Evolutionary conservation across 2,113 vertebrate species (phyloP).

Genomic region (Trematocara marginatum): DNA sequence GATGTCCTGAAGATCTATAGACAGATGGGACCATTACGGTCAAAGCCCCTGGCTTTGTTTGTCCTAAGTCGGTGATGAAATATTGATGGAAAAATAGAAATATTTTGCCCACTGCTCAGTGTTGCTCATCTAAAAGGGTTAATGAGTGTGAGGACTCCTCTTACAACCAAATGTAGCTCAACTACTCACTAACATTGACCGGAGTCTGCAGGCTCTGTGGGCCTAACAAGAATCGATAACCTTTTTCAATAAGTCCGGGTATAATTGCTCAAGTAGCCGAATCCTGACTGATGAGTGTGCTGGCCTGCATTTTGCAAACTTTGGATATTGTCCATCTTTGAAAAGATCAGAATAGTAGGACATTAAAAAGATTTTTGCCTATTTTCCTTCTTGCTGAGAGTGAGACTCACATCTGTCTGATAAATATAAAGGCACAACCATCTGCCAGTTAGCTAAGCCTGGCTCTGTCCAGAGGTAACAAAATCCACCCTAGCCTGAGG

Average conservation of each 20-base stretch:
- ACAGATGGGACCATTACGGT: conserved; percentile 79
- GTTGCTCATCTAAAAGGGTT: conserved; percentile 70
- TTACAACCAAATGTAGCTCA: conserved; percentile 60
- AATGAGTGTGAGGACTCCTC: conserved; percentile 71
- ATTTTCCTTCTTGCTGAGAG: background rate
- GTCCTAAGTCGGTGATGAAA: conserved; percentile 74
- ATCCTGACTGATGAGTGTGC: background rate
- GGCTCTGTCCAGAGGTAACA: background rate
- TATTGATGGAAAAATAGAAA: conserved; percentile 83
- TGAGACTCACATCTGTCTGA: background rate
- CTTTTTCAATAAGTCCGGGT: conserved; percentile 39
- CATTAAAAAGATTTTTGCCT: background rate
- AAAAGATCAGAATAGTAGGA: background rate
- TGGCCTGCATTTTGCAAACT: background rate
- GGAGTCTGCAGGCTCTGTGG: conserved; percentile 33
- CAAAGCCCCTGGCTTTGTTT: conserved; percentile 74
- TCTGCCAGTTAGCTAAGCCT: background rate
- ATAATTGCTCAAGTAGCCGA: background rate
- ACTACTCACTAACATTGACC: conserved; percentile 45
- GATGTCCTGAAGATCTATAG: conserved; percentile 65
- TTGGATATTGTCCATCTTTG: background rate
- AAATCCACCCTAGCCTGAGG: background rate
- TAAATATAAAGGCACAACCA: background rate
- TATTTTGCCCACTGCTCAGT: conserved; percentile 77
- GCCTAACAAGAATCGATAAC: conserved; percentile 58